Conservation (phyloP, 2,888 invertebrate genomes). For the Dynastes tityus region DNA sequence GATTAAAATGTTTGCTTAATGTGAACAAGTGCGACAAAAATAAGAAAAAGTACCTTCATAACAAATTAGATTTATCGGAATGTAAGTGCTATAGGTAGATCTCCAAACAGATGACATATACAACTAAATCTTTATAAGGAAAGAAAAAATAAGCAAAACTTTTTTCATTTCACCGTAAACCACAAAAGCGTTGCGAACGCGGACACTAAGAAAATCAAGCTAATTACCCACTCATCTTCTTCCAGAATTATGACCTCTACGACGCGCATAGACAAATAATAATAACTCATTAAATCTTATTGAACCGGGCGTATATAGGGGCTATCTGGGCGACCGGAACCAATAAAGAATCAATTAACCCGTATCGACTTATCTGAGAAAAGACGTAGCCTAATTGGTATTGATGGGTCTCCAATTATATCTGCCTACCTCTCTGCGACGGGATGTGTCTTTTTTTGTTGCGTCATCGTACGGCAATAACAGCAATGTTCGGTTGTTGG, state of each 20-base stretch:
- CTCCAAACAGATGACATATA: too few relatives aligned
- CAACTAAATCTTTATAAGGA: too few relatives aligned
- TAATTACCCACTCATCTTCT: neutral
- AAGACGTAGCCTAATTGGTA: constrained; percentile 35
- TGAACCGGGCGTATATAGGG: constrained; percentile 34
- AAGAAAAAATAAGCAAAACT: too few relatives aligned
- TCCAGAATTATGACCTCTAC: constrained; percentile 16
- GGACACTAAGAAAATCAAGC: neutral
- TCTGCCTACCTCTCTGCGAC: constrained; percentile 26
- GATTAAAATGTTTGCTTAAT: too few relatives aligned
- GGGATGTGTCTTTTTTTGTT: constrained; percentile 7
- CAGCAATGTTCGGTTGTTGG: neutral
- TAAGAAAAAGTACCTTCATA: too few relatives aligned
- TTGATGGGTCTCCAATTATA: constrained; percentile 42
- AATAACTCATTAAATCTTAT: constrained; percentile 24
- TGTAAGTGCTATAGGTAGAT: too few relatives aligned
- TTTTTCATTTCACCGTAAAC: neutral
- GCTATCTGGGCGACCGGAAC: constrained; percentile 9
- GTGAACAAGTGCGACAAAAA: too few relatives aligned
- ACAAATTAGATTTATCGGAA: too few relatives aligned
- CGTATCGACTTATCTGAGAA: constrained; percentile 32
- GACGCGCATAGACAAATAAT: constrained; percentile 22
- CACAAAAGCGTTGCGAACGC: neutral
- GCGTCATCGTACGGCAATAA: constrained; percentile 1
- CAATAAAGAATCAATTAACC: constrained; percentile 43